phyloP scores from a whole-genome alignment of 2,797 vertebrate species.

The Podargus strigoides region DNA sequence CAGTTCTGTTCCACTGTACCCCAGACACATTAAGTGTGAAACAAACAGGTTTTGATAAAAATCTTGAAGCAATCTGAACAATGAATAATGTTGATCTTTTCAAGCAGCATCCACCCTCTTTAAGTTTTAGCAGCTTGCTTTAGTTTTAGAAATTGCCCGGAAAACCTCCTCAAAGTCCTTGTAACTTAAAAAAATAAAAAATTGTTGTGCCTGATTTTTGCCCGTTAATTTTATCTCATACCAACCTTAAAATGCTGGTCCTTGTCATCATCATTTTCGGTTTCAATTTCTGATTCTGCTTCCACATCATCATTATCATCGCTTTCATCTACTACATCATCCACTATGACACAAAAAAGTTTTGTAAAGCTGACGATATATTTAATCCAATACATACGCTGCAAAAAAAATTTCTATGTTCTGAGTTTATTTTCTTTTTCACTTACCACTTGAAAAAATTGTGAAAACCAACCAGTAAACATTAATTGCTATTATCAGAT shows the following conservation, averaged over 20 bases:
- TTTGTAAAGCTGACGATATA: slow-evolving; percentile 44
- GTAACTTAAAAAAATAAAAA: not conserved
- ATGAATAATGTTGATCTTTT: not conserved
- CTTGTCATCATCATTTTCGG: slow-evolving; percentile 89
- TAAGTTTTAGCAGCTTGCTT: not conserved
- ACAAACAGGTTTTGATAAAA: not conserved
- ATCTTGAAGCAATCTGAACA: not conserved
- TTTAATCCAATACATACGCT: slow-evolving; percentile 10
- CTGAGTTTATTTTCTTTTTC: not conserved
- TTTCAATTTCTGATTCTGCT: slow-evolving; percentile 86
- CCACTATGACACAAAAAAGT: slow-evolving; percentile 80
- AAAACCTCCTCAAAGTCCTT: not conserved
- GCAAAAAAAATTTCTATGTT: not conserved
- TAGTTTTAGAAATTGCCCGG: not conserved
- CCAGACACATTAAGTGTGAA: not conserved
- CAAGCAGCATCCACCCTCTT: not conserved
- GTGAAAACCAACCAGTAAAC: not conserved
- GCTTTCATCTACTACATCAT: slow-evolving; percentile 95
- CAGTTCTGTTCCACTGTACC: not conserved
- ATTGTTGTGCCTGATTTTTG: not conserved
- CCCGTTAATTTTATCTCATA: not conserved
- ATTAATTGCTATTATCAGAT: not conserved
- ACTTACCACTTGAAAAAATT: not conserved
- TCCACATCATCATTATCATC: slow-evolving; percentile 93
- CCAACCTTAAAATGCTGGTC: slow-evolving; percentile 80